phyloP scores from a whole-genome alignment of 2,888 invertebrate species.

The Dioctria rufipes region DNA sequence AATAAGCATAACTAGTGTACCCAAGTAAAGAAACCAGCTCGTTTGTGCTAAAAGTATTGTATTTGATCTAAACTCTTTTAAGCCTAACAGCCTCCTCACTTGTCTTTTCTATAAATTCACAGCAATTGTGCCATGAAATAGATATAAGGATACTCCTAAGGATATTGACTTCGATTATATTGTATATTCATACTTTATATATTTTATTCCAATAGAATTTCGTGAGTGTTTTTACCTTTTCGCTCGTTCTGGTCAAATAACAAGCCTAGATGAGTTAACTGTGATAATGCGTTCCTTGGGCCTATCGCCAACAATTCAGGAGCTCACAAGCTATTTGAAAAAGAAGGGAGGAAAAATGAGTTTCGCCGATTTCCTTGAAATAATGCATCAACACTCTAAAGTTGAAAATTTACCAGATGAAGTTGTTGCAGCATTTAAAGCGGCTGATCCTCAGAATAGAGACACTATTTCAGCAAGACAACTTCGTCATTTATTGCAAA shows the following conservation, averaged over 20 bases:
- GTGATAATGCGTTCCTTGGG: slow-evolving; percentile 96
- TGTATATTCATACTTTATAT: neutral
- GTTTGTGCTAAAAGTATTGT: no score
- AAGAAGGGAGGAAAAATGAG: slow-evolving; percentile 90
- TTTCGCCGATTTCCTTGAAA: slow-evolving; percentile 95
- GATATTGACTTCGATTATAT: neutral
- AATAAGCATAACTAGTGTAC: no score
- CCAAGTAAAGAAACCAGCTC: no score
- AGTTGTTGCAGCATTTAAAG: slow-evolving; percentile 89
- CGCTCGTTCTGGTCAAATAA: slow-evolving; percentile 90
- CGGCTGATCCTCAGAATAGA: slow-evolving; percentile 82
- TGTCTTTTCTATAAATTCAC: no score
- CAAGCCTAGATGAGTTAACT: slow-evolving; percentile 90
- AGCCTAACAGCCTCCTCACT: no score
- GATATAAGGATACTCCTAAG: neutral
- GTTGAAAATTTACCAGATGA: slow-evolving; percentile 74
- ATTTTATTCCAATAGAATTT: slow-evolving; percentile 80
- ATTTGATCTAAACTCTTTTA: no score
- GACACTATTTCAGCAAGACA: slow-evolving; percentile 87
- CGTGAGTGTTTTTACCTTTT: slow-evolving; percentile 97
- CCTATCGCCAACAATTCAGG: slow-evolving; percentile 93
- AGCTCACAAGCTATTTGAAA: slow-evolving; percentile 86
- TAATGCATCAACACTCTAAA: slow-evolving; percentile 92
- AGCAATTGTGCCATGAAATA: no score
- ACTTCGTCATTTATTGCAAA: slow-evolving; percentile 86